These are phyloP conservation scores for Masnerella sp. DNA, from an alignment of 2,888 invertebrate genomes.

Conservation along the genomic window DNA sequence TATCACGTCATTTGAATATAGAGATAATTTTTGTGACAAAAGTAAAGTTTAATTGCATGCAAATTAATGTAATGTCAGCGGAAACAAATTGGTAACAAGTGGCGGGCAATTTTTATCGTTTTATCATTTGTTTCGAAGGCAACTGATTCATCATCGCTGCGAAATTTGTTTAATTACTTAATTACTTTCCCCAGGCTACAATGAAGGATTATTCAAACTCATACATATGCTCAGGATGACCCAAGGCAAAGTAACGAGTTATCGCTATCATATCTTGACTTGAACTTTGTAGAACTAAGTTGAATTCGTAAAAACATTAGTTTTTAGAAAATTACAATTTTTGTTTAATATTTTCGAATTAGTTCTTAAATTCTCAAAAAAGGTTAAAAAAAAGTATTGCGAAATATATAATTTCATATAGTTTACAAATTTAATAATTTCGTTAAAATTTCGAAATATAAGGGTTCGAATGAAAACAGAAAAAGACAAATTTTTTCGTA, in stretches of 20 bases:
- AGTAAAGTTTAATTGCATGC: conserved; percentile 24
- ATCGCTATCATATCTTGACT: conserved; percentile 63
- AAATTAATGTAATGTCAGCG: conserved; percentile 28
- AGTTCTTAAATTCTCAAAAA: too few species aligned
- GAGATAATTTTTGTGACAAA: conserved; percentile 10
- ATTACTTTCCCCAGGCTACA: conserved; percentile 76
- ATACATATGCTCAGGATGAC: conserved; percentile 64
- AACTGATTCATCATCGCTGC: conserved; percentile 69
- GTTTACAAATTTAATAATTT: too few species aligned
- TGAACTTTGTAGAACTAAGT: too few species aligned
- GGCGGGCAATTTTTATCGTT: conserved; percentile 39
- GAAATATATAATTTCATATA: too few species aligned
- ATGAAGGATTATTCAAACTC: conserved; percentile 51
- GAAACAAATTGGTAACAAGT: conserved; percentile 33
- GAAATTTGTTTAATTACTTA: conserved; percentile 78
- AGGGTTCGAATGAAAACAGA: too few species aligned
- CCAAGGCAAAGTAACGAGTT: conserved; percentile 63
- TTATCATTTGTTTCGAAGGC: conserved; percentile 61
- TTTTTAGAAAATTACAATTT: too few species aligned
- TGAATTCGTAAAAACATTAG: too few species aligned
- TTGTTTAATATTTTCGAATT: too few species aligned
- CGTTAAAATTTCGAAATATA: too few species aligned
- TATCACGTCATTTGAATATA: too few species aligned
- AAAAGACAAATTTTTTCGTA: too few species aligned
- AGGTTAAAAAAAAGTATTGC: too few species aligned